Base-by-base conservation (phyloP, 1,140 invertebrate genomes). In the Harpegnathos saltator region DNA sequence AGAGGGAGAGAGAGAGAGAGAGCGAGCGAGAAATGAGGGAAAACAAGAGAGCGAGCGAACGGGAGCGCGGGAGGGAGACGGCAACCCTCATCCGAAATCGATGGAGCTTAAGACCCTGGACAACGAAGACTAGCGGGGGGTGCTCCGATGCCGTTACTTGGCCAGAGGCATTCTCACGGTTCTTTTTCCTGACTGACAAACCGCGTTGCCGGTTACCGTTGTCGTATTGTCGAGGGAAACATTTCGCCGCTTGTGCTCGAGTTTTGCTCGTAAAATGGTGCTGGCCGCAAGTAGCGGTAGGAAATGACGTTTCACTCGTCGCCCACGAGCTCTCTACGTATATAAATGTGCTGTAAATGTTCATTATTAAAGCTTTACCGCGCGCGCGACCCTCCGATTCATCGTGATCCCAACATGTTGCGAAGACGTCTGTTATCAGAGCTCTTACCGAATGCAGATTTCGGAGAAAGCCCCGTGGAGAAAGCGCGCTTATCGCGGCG, bases 81-180 rank as follows among this genome's bases (percentile, higher is more conserved):
- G 68, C 72, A 85, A 81, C 69, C 82, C 83, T 84, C 86, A 90
- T 92, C 89, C 84, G 84, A 92, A 93, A 93, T 93, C 93, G 93
- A 93, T 93, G 86, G 91, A 93, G 93, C 93, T 91, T 93, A 92
- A 92, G 87, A 89, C 89, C 91, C 90, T 89, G 90, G 88, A 86
- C 82, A 85, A 72, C 82, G 75, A 82, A 78, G 82, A 82, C 72
- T 82, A 84, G 26, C 65, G 29, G 44, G 29, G 44, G 52, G 54
- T 80, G 22, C 22, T 71, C 65, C 24, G n/a, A 65, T 19, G 24
- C 33, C 73, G 48, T 58, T 22, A 52, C 44, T 38, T 19, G 17
- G 24, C 22, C n/a, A 12, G 29, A 71, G 38, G 52, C 68, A 54
- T 26, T 71, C 54, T 52, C 58, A 33, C 63, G 22, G n/a, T 72